A percentile compares a stretch with the other conserved stretches of the same genome.
Evolutionary conservation across 2,888 invertebrate genomes (phyloP).

Genomic region (Cheilosia vernalis): DNA sequence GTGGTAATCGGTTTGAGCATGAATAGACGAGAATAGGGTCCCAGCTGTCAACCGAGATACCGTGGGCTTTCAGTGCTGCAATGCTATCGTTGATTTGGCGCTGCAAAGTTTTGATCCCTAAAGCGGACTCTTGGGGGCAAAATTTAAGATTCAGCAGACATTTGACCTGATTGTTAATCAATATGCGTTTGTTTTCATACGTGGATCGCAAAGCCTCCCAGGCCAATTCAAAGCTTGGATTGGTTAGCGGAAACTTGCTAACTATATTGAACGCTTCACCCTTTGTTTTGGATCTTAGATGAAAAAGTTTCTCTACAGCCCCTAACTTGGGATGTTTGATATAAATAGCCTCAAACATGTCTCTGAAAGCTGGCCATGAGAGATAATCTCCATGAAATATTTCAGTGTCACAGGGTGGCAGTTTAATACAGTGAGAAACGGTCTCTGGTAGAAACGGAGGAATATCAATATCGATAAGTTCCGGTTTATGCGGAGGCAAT

Average conservation of each 20-base stretch:
- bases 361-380: not conserved
- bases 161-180: not conserved
- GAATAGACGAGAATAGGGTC: constrained; percentile 2
- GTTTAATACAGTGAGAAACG: not conserved
- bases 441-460: not conserved
- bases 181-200: not conserved
- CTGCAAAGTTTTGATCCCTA: no score
- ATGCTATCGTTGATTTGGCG: not conserved
- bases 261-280: not conserved
- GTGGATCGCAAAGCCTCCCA: not conserved
- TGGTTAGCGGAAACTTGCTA: not conserved
- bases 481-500: not conserved
- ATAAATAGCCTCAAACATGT: constrained; percentile 7
- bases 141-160: not conserved
- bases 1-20: constrained; percentile 1
- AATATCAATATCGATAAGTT: not conserved
- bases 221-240: not conserved
- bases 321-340: not conserved
- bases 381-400: constrained; percentile 3
- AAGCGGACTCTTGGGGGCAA: not conserved
- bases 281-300: not conserved
- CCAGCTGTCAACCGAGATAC: not conserved
- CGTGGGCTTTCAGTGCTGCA: not conserved
- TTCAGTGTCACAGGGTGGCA: not conserved
- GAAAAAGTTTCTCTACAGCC: not conserved